Evolutionary conservation across 64 coral and sea anemone genomes (phyloP), one percentile per base, ranked within the genome.

Genomic region (Catalaphyllia jardinei): DNA sequence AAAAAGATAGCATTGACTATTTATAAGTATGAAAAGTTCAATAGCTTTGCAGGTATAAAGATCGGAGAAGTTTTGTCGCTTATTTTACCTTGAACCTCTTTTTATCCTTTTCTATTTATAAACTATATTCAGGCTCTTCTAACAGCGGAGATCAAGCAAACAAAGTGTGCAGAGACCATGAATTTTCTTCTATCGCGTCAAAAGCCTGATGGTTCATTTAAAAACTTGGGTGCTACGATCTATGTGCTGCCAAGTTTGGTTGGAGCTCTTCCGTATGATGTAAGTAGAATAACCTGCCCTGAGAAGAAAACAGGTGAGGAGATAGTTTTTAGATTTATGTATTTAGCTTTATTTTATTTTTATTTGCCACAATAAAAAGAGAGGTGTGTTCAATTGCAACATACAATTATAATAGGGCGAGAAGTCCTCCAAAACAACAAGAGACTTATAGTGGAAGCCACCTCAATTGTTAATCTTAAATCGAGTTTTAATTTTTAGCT

Each of bases 181-280:
- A 28, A 33, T n/a, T 87, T 28, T 17, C 29, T 87, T 16, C 84
- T 87, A 4, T 87, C 84, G 24, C 46, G 38, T 18, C 84, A 87
- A 72, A 73, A 69, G 29, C 42, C 65, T 29, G 84, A 87, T 4
- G 84, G 84, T 30, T 87, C 84, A 22, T 87, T 87, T 55, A 73
- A 8, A 0, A 51, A 76, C 72, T 52, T 87, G 27, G 72, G 49
- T 22, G 30, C 86, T 52, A 87, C 86, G 4, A 87, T 87, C 28
- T 31, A 75, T 29, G 86, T 60, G 42, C 19, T 74, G 51, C 52
- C 49, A 35, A 72, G 28, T 87, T 74, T 87, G 52, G 60, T 87
- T 27, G 86, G 86, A 75, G 86, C 86, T 4, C 52, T 87, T 10
- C 86, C 86, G 11, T 33, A 60, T 76, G 86, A 87, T 61, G 31